Evolutionary conservation across 2,888 invertebrate species (phyloP), one percentile per base, ranked within the genome.

Genomic region (Cabera pusaria): DNA sequence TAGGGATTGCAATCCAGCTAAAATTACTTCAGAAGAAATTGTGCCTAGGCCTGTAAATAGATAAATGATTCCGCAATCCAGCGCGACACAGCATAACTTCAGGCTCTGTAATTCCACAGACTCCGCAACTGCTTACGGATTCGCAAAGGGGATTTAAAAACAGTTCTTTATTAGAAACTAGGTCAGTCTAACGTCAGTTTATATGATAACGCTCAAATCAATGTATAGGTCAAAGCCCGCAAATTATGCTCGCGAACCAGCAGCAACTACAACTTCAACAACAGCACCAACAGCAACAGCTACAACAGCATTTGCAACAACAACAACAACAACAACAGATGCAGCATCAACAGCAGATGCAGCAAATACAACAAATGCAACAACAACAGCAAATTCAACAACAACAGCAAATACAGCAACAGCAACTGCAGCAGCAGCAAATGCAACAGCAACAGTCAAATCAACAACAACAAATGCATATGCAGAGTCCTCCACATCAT

Each of bases 201-300:
- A n/a, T n/a, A n/a, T n/a, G n/a, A n/a, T n/a, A n/a, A n/a, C n/a
- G n/a, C n/a, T n/a, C n/a, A n/a, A n/a, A n/a, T 24, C 4, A 2
- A 20, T 21, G 5, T 62, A 59, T 24, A 52, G 49, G 52, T 35
- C 44, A 44, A 37, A 43, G 42, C 20, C 52, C 47, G 49, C 63
- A 55, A 60, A 45, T 49, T 39, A 59, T 60, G 29, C 61, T 41
- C 27, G 43, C 49, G 27, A 45, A 35, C 14, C 51, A 44, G 8
- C 48, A 45, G 8, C 35, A 35, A 19, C 49, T 42, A 10, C 44
- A 32, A 16, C 31, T 24, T 5, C 49, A 49, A 2, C 55, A 51
- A 17, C 49, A 47, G 6, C 53, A 43, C 33, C 45, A 36, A 3
- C 48, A 88, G 48, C 90, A 83, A 45, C 68, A 82, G 18, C 58